Evolutionary conservation across 2,113 vertebrate genomes (phyloP), one percentile per base, ranked within the genome.

Genomic region (Columba janthina): DNA sequence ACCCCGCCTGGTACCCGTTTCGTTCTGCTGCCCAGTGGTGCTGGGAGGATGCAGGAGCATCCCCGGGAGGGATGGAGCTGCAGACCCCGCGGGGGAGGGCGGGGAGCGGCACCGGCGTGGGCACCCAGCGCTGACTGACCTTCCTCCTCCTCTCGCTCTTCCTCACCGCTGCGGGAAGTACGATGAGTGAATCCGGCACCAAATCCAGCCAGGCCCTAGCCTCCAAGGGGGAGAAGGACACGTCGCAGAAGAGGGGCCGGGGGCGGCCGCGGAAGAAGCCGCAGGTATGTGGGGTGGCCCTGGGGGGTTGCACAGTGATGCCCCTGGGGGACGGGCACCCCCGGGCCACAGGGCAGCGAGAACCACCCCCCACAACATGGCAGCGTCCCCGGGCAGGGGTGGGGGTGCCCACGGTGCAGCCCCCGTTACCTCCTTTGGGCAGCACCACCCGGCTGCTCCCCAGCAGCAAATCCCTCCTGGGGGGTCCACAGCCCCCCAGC

Each of bases 221-320:
- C 84, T 97, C 98, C 91, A 99, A 99, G 73, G 98, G 98, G 94
- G 99, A 99, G 75, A 99, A 99, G 97, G 99, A 99, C 84, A 98
- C 98, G 34, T 91, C 99, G 5, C 99, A 99, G 98, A 99, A 99
- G 96, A 98, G 99, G 93, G 99, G 99, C 89, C 98, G 99, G 92
- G 99, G 99, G 36, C 97, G 99, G 97, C 99, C 99, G 29, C 98
- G 99, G 66, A 99, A 99, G 97, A 98, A 98, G 97, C 98, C 99
- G 32, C 98, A 98, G 98, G 99, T 99, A 97, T 84, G 92, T 62
- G 75, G 74, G 69, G 38, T 26, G 25, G 19, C 38, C 74, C 67
- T 1, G 6, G 42, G 42, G 42, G 42, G 16, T 44, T 17, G 42
- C 42, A 44, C 42, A 44, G 42, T 17, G 42, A 17, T 17, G 42